Evolutionary conservation across 2,797 vertebrate genomes (phyloP), one percentile per base, ranked within the genome.

Genomic region (Molossus molossus): DNA sequence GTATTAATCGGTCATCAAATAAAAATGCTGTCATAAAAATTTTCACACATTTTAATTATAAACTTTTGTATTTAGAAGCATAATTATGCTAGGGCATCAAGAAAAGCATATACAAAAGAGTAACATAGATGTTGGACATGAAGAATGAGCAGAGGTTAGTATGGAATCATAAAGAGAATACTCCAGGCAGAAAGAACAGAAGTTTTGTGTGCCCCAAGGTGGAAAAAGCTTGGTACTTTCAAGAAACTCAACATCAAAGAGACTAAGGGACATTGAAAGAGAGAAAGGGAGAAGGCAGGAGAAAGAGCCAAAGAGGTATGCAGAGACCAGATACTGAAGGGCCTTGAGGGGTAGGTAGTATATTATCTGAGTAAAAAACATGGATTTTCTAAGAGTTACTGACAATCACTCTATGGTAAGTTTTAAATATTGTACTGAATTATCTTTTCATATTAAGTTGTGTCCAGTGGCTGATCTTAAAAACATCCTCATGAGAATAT

Each of bases 81-180:
- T 75, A 14, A 8, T 69, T 55, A 48, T 9, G 50, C 29, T 55
- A 27, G 58, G 8, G 0, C 21, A 86, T 18, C 6, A 86, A 76
- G 6, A 2, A 69, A 76, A 82, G 15, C 12, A 45, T 67, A 14
- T 25, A 2, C 37, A 20, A 60, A 75, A 4, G 50, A 37, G 25
- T 29, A 18, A 18, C 9, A 67, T 55, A 67, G 27, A 40, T 33
- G 37, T 75, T 21, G 50, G 25, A 29, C 10, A 29, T 18, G 6
- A 95, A 73, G 15, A 95, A 60, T n/a, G 18, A 82, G 27, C 9
- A 95, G 14, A 48, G 57, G 5, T 80, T 91, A 73, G 76, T 14
- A 37, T 25, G 58, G 48, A 45, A 80, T 72, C 1, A 1, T 50
- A 23, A 14, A n/a, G 7, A 5, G 23, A 65, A 50, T 8, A 80